Evolutionary conservation across 1,140 invertebrate species (phyloP).

Genomic region (Drosophila orena): DNA sequence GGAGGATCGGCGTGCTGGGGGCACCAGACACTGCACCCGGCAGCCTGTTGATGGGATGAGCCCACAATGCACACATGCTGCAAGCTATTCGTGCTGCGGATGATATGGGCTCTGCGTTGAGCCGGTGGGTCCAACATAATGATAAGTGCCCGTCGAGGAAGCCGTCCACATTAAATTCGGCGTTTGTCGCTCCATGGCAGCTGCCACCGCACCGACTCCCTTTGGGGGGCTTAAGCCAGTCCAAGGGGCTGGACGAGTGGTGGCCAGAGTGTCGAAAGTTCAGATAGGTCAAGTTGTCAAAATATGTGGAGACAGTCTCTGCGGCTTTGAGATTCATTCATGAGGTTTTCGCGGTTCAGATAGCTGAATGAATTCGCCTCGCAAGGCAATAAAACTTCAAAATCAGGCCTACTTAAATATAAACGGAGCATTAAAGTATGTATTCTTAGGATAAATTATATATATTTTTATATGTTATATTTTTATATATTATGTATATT

Average conservation of each 20-base stretch:
- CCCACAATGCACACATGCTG: conserved; percentile 44
- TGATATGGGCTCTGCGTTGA: neutral
- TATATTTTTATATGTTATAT: no score
- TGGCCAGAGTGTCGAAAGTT: conserved; percentile 14
- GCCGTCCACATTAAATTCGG: conserved; percentile 46
- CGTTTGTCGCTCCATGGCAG: conserved; percentile 59
- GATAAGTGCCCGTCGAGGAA: conserved; percentile 36
- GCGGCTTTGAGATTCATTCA: neutral
- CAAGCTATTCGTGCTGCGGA: conserved; percentile 4
- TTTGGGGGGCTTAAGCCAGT: neutral
- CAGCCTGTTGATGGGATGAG: conserved; percentile 51
- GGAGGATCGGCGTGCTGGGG: conserved; percentile 12
- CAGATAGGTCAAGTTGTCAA: conserved; percentile 60
- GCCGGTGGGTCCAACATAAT: conserved; percentile 34
- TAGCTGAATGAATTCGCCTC: neutral
- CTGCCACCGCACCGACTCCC: conserved; percentile 21
- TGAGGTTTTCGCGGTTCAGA: neutral
- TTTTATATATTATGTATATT: no score
- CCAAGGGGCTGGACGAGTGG: neutral
- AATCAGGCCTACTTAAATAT: no score
- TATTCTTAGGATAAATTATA: no score
- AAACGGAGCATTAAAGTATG: no score
- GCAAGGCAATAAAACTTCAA: no score
- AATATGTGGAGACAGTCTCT: neutral
- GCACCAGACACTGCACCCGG: conserved; percentile 20